These are phyloP conservation scores for Brenthis hecate DNA, from an alignment of 2,888 invertebrate species.

Conservation along the genomic window DNA sequence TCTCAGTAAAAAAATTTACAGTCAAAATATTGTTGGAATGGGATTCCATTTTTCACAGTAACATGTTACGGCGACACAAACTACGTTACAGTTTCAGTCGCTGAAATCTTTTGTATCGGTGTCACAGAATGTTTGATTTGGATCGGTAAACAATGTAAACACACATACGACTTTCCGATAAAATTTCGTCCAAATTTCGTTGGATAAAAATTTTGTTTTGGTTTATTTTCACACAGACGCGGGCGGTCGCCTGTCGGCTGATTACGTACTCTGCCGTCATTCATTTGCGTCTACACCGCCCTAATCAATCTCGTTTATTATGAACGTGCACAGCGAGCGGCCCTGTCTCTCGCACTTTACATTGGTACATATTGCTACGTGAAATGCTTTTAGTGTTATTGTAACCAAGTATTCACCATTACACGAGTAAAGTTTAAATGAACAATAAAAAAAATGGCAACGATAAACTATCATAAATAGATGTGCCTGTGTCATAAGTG, in stretches of 20 bases:
- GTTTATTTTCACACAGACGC: constrained; percentile 69
- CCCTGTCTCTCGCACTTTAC: constrained; percentile 65
- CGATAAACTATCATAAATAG: too few relatives aligned
- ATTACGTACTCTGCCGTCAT: constrained; percentile 69
- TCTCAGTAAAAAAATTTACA: background rate
- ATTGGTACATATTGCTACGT: constrained; percentile 67
- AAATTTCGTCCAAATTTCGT: constrained; percentile 30
- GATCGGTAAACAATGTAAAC: constrained; percentile 26
- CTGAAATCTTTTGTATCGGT: constrained; percentile 24
- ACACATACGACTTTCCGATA: constrained; percentile 18
- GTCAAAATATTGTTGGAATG: background rate
- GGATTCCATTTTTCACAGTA: background rate
- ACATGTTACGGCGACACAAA: background rate
- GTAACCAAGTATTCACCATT: background rate
- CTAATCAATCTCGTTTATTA: constrained; percentile 80
- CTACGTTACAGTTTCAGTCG: too few relatives aligned
- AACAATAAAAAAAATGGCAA: too few relatives aligned
- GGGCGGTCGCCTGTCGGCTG: constrained; percentile 68
- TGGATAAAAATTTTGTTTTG: constrained; percentile 59
- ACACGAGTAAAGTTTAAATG: too few relatives aligned
- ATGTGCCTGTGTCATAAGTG: too few relatives aligned
- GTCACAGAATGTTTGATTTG: constrained; percentile 21
- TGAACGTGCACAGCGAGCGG: constrained; percentile 65
- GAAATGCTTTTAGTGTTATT: constrained; percentile 59
- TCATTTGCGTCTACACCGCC: constrained; percentile 75